Evolutionary conservation across 2,113 vertebrate genomes (phyloP), one percentile per base, ranked within the genome.

Genomic region (Castor canadensis): DNA sequence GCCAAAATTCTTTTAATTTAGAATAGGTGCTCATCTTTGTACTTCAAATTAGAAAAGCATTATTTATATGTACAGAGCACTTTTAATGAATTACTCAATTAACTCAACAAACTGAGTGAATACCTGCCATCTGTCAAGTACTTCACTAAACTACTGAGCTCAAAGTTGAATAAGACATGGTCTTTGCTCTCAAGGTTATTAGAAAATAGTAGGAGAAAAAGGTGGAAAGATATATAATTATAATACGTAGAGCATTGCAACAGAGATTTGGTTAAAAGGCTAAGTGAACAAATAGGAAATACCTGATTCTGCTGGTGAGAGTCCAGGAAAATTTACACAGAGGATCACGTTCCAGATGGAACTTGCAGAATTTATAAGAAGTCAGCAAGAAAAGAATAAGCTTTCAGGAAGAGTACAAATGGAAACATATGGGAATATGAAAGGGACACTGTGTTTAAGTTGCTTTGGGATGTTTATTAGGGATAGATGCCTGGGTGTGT

Each of bases 61-160:
- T n/a, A 54, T 75, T 89, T 89, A 54, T 60, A 86, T 81, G 72
- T 64, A 20, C 20, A 69, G 67, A 93, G 6, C 15, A 93, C 62
- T 72, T 75, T 81, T 86, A 87, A 94, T 91, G 17, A 85, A 92
- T 75, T 71, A 85, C 67, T 38, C 81, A 58, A 84, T 94, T 89
- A 92, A 67, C 58, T 86, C 30, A 67, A 69, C 49, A 89, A 75
- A 60, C 92, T 82, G 52, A 95, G 84, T 82, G 60, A 90, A 76
- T 49, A 56, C 49, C 75, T 95, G 67, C 69, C 75, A 77, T 56
- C 75, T 90, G 43, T 95, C 62, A 90, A 90, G 38, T 30, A 56
- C 26, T 77, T 16, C 13, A 22, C 56, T 73, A 82, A 93, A 90
- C 45, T 84, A 30, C 28, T 82, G 69, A 86, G 22, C 20, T 71